A percentile compares a stretch with the other conserved stretches of the same genome.
These are phyloP conservation scores for Lycocorax pyrrhopterus DNA, from an alignment of 2,113 vertebrate genomes.

Conservation along the genomic window DNA sequence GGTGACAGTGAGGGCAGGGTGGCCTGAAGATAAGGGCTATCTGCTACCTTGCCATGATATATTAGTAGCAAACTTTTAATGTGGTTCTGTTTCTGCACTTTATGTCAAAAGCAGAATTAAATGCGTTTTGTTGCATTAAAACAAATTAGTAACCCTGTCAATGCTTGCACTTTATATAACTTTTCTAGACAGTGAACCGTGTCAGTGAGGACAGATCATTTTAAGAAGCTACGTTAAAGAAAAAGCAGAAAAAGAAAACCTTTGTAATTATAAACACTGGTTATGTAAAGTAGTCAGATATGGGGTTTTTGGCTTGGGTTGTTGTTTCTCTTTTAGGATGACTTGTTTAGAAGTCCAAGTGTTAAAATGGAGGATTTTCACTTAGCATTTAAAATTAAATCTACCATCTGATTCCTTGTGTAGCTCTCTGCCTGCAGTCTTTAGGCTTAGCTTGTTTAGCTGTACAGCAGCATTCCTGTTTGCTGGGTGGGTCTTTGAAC, in stretches of 20 bases:
- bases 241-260: background rate
- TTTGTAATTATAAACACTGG: constrained; percentile 34
- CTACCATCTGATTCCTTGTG: background rate
- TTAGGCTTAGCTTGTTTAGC: background rate
- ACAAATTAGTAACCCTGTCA: background rate
- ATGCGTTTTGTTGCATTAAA: background rate
- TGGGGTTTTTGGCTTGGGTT: background rate
- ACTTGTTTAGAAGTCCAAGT: background rate
- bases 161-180: background rate
- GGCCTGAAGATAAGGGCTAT: constrained; percentile 48
- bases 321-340: background rate
- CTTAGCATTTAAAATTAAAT: constrained; percentile 1
- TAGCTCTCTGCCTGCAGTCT: background rate
- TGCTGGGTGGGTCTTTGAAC: background rate
- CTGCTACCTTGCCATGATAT: constrained; percentile 49
- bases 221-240: background rate
- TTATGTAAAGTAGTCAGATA: constrained; percentile 27
- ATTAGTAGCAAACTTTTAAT: constrained; percentile 5
- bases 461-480: background rate
- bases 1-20: constrained; percentile 56
- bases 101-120: constrained; percentile 47
- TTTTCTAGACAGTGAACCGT: background rate
- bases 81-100: constrained; percentile 38
- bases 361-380: constrained; percentile 17
- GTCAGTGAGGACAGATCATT: background rate